These are phyloP conservation scores for Xestoiulus laeticollis DNA, from an alignment of 2,888 invertebrate species.

Conservation along the genomic window DNA sequence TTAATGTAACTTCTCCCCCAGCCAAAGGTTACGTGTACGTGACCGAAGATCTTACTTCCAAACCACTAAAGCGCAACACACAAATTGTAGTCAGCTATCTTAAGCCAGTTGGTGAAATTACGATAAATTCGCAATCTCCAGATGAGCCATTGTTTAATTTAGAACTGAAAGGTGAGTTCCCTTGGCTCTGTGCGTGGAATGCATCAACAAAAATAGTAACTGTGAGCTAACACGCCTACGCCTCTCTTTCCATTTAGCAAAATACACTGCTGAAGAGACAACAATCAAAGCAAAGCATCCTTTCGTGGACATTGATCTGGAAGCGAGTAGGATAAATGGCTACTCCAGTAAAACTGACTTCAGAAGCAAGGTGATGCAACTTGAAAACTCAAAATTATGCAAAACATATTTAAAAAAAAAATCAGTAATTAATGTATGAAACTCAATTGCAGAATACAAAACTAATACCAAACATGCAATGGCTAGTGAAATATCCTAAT, in stretches of 20 bases:
- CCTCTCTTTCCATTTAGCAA: background rate
- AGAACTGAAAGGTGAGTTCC: background rate
- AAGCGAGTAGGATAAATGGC: background rate
- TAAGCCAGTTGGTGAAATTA: background rate
- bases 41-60: background rate
- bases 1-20: background rate
- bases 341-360: background rate
- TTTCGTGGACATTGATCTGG: background rate
- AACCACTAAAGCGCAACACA: background rate
- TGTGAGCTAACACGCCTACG: no score
- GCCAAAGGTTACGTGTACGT: background rate
- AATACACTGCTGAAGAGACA: background rate
- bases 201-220: no score
- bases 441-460: background rate
- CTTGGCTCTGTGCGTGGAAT: no score
- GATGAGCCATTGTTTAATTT: background rate
- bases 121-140: background rate
- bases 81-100: background rate
- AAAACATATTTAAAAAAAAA: no score
- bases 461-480: background rate
- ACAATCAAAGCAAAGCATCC: background rate
- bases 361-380: background rate
- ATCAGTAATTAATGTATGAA: background rate
- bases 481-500: background rate
- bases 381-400: no score